Evolutionary conservation across 2,888 invertebrate species (phyloP), one percentile per base, ranked within the genome.

Genomic region (Melanchra persicariae): DNA sequence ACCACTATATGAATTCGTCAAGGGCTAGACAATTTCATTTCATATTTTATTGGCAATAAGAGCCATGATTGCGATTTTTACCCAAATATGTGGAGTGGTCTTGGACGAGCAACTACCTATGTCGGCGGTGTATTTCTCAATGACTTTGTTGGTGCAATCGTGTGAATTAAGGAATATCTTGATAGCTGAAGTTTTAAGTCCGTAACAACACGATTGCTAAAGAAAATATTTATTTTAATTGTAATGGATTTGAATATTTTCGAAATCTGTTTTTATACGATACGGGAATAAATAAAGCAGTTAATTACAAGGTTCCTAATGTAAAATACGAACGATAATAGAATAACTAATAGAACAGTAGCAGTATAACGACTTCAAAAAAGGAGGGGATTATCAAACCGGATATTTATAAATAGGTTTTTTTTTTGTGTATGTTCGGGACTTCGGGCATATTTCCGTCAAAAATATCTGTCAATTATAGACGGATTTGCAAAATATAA

Each of bases 31-130:
- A 49, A 62, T 62, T 59, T 45, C 45, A 59, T 61, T 75, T 73
- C 26, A 77, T 66, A 72, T 83, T 77, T 79, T 85, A 85, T 77
- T 72, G 70, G 64, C 74, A 77, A 70, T 73, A 81, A 72, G 40
- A 69, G 24, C 22, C 12, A 55, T 4, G 26, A 73, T 69, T 66
- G 65, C 61, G 12, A 47, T 71, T 55, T 64, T 62, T 52, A 68
- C 49, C 55, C 49, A 79, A 79, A 79, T 64, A 78, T 62, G 47
- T 64, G 22, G 43, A 76, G 37, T 49, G 49, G 40, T 63, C 47
- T 71, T 77, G 40, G 30, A 63, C 24, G 47, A 66, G 43, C 66
- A 63, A 54, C 9, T 49, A 61, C 72, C 55, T 45, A 49, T 77
- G 65, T 51, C 37, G 30, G 64, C 15, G 55, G 61, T 12, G 55